Base-by-base conservation (phyloP, 2,888 invertebrate species). In the Campaea margaritaria region DNA sequence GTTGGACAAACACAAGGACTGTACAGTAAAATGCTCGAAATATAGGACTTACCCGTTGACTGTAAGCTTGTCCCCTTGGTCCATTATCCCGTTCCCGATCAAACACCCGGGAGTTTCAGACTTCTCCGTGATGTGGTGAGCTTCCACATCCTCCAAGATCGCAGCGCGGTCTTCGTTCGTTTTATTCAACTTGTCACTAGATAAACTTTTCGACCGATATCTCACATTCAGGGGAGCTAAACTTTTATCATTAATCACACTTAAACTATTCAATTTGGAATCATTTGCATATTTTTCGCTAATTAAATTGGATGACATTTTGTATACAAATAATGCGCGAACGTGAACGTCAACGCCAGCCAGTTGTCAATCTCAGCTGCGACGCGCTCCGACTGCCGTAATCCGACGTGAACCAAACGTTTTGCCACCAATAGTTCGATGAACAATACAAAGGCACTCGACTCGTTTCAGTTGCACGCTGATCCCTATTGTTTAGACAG, bases 121-220 rank as follows among this genome's bases (percentile, higher is more conserved):
- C 67, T 83, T 89, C 10, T 85, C 86, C 38, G 91, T 77, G 54
- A 91, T 72, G 73, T 91, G 84, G 50, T 91, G 83, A 21, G 82
- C 85, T 62, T 92, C 92, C 13, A 87, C 83, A 83, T 92, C 91
- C 67, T 90, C 88, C 72, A 92, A 72, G 55, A 92, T 92, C 31
- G 91, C 92, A 8, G 90, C 87, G 11, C 91, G 83, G 72, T 92
- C 92, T 50, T 86, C 87, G 68, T 90, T 89, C 14, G 81, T 78
- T 74, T 89, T 85, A 68, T 89, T 91, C 73, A 92, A 87, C 79
- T 92, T 92, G 85, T 92, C 92, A 88, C 90, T 89, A 39, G 92
- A 91, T 70, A 92, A 84, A 87, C 92, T 92, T 67, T 87, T 91
- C 38, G 91, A 90, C 58, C 89, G 82, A 70, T 88, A 90, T 72